phyloP scores from a whole-genome alignment of 2,797 vertebrate genomes.

The Paedocypris micromegethes region DNA sequence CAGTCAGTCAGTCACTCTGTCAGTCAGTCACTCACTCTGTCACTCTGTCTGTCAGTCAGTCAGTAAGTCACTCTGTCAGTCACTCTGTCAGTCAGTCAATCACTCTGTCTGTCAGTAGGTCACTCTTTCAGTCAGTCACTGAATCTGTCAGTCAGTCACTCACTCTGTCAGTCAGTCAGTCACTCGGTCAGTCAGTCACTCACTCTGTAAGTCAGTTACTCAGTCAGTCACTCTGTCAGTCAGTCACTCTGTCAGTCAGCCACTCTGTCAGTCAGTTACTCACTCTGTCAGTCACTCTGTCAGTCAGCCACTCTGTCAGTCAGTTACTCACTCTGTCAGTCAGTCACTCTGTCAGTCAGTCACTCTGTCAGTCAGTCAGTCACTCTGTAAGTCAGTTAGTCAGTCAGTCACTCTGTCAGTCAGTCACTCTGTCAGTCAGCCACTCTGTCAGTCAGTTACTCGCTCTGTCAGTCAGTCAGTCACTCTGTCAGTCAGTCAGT shows the following conservation, averaged over 20 bases:
- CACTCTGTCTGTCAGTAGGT: too few relatives aligned
- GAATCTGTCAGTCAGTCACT: neutral
- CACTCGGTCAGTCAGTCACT: neutral
- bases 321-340: slow-evolving; percentile 7
- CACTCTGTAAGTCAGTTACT: neutral
- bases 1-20: neutral
- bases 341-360: neutral
- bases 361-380: neutral
- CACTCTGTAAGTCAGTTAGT: neutral
- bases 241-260: neutral
- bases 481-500: neutral
- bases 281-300: too few relatives aligned
- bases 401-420: neutral
- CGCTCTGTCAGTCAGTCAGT: neutral
- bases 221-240: slow-evolving; percentile 7
- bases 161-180: neutral
- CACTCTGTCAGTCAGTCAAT: neutral
- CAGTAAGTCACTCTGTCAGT: neutral
- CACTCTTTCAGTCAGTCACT: too few relatives aligned
- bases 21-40: neutral
- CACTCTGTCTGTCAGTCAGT: neutral
- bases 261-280: neutral
- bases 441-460: neutral
- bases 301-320: neutral
- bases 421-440: neutral